Base-by-base conservation (phyloP, 2,888 invertebrate species). In the Galeopsomyia nigrocyanea region DNA sequence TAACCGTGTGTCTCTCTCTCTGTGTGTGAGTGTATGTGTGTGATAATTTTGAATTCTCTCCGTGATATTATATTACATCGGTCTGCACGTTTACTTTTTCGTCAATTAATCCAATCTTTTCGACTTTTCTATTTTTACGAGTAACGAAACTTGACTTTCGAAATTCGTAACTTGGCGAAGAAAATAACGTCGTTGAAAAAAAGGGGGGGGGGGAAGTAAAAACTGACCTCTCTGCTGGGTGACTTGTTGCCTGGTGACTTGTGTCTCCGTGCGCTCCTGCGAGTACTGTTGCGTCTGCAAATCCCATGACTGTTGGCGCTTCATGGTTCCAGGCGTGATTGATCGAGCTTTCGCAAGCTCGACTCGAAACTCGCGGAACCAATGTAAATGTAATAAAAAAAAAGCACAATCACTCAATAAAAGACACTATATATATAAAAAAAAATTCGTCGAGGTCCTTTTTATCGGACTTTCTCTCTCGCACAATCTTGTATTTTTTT, bases 201-300 rank as follows among this genome's bases (percentile, higher is more conserved):
- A 47, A 47, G 47, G 47, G 63, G 19, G 16, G 14, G 14, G 46
- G 26, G 17, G 46, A 39, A 7, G 50, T 22, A 71, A 50, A 55
- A 76, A 89, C 90, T 88, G 87, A 91, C 93, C 92, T 92, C 92
- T 91, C 88, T 93, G 93, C 87, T 92, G 92, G 81, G 92, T 92
- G 88, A 93, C 90, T 88, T 94, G 94, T 84, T 86, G 86, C 65
- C 93, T 90, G 81, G 93, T 92, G 88, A 92, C 91, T 87, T 92
- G 93, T 87, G 93, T 93, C 88, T 94, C 94, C 80, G 92, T 93
- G 86, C 91, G 89, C 86, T 90, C 90, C 84, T 90, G 89, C 86
- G 89, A 88, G 61, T 83, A 82, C 71, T 83, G 83, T 73, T 87
- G 86, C 78, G 87, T 85, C 85, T 90, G 89, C 79, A 88, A 87